These are phyloP conservation scores for Cephalopholis sonnerati DNA, from an alignment of 2,113 vertebrate genomes.

Conservation along the genomic window DNA sequence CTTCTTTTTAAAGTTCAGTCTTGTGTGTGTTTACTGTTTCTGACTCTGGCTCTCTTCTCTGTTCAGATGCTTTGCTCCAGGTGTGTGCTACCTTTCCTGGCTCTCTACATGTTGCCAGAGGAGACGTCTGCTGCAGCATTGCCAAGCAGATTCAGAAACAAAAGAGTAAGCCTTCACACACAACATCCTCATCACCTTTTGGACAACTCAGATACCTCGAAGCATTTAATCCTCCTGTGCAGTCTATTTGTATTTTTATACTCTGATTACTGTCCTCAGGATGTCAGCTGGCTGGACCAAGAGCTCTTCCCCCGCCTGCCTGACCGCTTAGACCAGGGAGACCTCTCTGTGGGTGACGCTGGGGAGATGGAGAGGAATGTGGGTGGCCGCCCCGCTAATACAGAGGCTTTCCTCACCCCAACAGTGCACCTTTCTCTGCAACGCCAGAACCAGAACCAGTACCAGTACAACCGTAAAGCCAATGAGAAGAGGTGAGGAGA, in stretches of 20 bases:
- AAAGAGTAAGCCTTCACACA: constrained; percentile 64
- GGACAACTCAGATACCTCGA: neutral
- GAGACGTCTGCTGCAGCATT: constrained; percentile 73
- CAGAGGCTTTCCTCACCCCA: constrained; percentile 33
- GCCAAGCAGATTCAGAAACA: constrained; percentile 60
- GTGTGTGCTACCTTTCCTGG: constrained; percentile 73
- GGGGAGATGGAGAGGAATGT: constrained; percentile 56
- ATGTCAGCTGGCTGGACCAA: constrained; percentile 66
- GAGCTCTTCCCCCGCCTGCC: constrained; percentile 64
- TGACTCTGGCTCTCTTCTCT: neutral
- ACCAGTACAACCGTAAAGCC: constrained; percentile 59
- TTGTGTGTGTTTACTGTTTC: neutral
- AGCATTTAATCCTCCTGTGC: neutral
- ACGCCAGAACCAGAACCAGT: constrained; percentile 28
- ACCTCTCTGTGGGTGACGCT: constrained; percentile 76
- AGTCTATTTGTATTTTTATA: neutral
- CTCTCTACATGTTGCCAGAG: constrained; percentile 74
- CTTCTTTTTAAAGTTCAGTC: neutral
- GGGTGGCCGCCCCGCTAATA: constrained; percentile 11
- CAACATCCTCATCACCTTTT: neutral
- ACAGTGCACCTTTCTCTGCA: constrained; percentile 60
- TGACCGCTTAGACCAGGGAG: constrained; percentile 63
- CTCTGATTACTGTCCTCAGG: constrained; percentile 55
- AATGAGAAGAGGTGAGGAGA: constrained; percentile 79
- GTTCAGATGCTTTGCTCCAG: constrained; percentile 79